Evolutionary conservation across 2,113 vertebrate species (phyloP), one percentile per base, ranked within the genome.

Genomic region (Erythrocercus mccallii): DNA sequence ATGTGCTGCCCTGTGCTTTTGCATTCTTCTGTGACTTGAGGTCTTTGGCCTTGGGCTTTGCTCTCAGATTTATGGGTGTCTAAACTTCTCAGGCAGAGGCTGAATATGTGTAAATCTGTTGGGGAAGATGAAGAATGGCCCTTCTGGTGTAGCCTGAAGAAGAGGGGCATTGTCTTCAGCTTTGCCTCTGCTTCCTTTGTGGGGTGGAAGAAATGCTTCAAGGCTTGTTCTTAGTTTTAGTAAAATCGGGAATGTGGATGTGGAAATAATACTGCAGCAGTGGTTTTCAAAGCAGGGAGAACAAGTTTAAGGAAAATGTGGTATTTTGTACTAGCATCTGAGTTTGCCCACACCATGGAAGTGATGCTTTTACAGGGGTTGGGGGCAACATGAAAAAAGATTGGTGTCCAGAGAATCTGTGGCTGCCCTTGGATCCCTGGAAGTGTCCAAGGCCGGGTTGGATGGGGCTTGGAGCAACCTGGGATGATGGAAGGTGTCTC

Each of bases 351-450:
- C 19, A 25, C 22, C 28, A 20, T 1, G 2, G 45, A 60, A 61
- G 24, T 38, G 27, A 5, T 4, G 5, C 15, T 66, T 42, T 33
- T 57, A 25, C 24, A 28, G 38, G 47, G 20, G 2, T 15, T 71
- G 25, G 20, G 11, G 6, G 5, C 38, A 69, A 22, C 48, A 37
- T 0, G 1, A 57, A 48, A 10, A 28, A 38, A 53, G 28, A 28
- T 16, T 28, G 38, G 10, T 45, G 19, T 33, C 33, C 33, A 23
- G 28, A 60, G 28, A 9, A 70, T 19, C 20, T 61, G 73, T 14
- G 64, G 23, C 40, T 40, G 65, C 16, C 23, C 13, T 30, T 47
- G n/a, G 12, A 40, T 47, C 12, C 24, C 56, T 79, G 56, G 24
- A 6, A 62, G n/a, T 47, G 38, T 47, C 73, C 40, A 30, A 30